A percentile compares a stretch with the other conserved stretches of the same genome.
Conservation (phyloP, 2,888 invertebrate species). For the Urechis unicinctus region DNA sequence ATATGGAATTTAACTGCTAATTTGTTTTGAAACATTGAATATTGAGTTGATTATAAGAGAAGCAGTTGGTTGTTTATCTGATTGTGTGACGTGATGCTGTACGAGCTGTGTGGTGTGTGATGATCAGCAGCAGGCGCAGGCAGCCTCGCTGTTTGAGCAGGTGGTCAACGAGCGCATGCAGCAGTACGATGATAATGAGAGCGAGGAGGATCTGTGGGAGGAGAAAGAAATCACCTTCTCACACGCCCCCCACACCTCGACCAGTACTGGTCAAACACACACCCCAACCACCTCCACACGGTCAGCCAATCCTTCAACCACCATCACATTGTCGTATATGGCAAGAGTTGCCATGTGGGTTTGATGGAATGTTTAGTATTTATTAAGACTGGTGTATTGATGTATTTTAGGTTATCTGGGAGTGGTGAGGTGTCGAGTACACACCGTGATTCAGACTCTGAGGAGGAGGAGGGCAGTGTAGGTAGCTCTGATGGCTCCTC, state of each 20-base stretch:
- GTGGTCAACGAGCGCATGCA: constrained; percentile 53
- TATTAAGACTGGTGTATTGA: too few relatives aligned
- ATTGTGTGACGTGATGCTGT: too few relatives aligned
- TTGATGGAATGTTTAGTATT: too few relatives aligned
- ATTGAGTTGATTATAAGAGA: too few relatives aligned
- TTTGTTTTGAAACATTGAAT: too few relatives aligned
- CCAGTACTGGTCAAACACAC: neutral
- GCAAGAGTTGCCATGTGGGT: neutral
- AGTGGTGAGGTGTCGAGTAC: constrained; percentile 1
- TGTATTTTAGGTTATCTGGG: too few relatives aligned
- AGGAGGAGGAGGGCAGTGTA: constrained; percentile 20
- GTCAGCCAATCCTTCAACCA: neutral
- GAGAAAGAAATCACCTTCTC: constrained; percentile 45
- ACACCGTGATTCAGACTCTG: constrained; percentile 2
- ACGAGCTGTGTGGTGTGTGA: too few relatives aligned
- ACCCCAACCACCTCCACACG: neutral
- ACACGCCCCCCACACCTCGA: constrained; percentile 3
- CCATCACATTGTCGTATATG: neutral
- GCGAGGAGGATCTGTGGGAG: constrained; percentile 52
- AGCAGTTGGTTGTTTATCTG: too few relatives aligned
- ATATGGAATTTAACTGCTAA: too few relatives aligned
- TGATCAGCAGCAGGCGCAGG: constrained; percentile 3
- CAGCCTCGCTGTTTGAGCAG: constrained; percentile 59
- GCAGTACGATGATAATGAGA: constrained; percentile 48
- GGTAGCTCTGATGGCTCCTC: constrained; percentile 40